phyloP scores from a whole-genome alignment of 2,113 vertebrate genomes.

The Psammodynastes pulverulentus region DNA sequence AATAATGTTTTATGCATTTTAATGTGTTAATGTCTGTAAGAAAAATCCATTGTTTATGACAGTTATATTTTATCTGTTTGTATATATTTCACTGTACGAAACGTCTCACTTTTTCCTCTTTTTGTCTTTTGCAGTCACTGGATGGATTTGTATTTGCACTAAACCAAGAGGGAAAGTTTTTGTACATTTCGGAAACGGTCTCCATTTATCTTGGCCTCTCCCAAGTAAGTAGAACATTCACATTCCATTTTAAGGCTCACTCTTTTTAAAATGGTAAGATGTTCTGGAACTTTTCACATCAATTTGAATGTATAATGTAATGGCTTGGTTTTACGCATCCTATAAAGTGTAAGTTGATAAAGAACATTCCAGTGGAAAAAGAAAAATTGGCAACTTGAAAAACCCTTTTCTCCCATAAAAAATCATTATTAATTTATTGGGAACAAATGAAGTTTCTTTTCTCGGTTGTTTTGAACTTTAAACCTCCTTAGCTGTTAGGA shows the following conservation, averaged over 20 bases:
- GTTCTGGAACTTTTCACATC: conserved; percentile 47
- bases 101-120: conserved; percentile 42
- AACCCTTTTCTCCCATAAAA: conserved; percentile 46
- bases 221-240: conserved; percentile 83
- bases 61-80: conserved; percentile 33
- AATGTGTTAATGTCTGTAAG: conserved; percentile 17
- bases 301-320: conserved; percentile 52
- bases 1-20: conserved; percentile 30
- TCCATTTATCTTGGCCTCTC: conserved; percentile 99
- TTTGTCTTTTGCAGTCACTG: conserved; percentile 82
- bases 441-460: conserved; percentile 76
- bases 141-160: conserved; percentile 99
- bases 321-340: conserved; percentile 38
- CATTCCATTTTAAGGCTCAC: conserved; percentile 15
- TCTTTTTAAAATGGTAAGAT: conserved; percentile 37
- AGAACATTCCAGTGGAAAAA: conserved; percentile 11
- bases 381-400: conserved; percentile 58
- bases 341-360: conserved; percentile 22
- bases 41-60: conserved; percentile 30
- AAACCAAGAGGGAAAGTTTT: conserved; percentile 99
- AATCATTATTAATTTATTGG: conserved; percentile 78
- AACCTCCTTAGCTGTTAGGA: conserved; percentile 73
- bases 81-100: conserved; percentile 16
- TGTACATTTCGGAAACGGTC: conserved; percentile 99
- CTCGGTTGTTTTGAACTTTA: conserved; percentile 78